phyloP scores from a whole-genome alignment of 2,888 invertebrate species.

The Blera fallax region DNA sequence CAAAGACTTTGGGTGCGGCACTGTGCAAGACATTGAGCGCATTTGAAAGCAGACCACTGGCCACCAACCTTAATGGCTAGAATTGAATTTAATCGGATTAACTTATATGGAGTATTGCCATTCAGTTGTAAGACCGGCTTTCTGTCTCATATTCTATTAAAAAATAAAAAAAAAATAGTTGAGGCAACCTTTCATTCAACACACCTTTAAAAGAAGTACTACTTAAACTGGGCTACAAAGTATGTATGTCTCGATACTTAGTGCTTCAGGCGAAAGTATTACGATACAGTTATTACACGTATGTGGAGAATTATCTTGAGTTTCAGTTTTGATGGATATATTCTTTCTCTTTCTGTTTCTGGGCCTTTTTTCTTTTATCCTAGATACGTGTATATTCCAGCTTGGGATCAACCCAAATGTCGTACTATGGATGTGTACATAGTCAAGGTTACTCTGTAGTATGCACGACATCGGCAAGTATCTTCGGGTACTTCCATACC shows the following conservation, averaged over 20 bases:
- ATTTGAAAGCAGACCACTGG: constrained; percentile 68
- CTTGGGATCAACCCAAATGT: too few species aligned
- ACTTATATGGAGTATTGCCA: constrained; percentile 66
- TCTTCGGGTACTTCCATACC: too few species aligned
- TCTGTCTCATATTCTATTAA: constrained; percentile 36
- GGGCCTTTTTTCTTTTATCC: too few species aligned
- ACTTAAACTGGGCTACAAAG: background rate
- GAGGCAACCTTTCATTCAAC: constrained; percentile 59
- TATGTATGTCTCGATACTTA: background rate
- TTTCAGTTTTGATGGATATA: too few species aligned
- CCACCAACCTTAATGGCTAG: constrained; percentile 60
- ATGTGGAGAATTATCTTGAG: too few species aligned
- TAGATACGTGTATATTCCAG: too few species aligned
- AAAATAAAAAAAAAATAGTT: constrained; percentile 24
- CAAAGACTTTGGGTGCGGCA: constrained; percentile 65
- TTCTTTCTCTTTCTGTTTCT: too few species aligned
- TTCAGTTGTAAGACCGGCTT: constrained; percentile 62
- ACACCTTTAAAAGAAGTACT: constrained; percentile 47
- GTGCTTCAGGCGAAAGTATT: background rate
- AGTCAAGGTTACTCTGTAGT: too few species aligned
- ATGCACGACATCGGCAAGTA: too few species aligned
- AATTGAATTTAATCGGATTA: constrained; percentile 68
- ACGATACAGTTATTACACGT: background rate
- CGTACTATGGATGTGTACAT: too few species aligned
- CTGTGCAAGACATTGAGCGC: constrained; percentile 66